Evolutionary conservation across 2,113 vertebrate species (phyloP).

Genomic region (Elephas maximus): DNA sequence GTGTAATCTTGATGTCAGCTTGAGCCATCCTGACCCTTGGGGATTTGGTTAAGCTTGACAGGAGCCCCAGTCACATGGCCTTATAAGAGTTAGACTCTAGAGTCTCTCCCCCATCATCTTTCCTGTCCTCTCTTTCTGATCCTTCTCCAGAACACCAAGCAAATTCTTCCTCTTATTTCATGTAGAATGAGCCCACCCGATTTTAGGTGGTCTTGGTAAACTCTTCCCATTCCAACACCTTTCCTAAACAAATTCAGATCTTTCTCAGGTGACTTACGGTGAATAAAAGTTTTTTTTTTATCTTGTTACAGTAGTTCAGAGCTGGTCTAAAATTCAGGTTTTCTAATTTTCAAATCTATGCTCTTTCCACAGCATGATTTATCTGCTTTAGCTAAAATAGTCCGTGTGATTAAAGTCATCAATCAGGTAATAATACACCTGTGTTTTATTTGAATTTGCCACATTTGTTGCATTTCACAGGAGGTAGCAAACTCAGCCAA

Average conservation of each 20-base stretch:
- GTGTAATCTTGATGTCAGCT: not conserved
- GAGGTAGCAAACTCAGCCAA: no score
- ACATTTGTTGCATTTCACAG: not conserved
- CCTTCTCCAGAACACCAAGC: not conserved
- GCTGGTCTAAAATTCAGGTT: not conserved
- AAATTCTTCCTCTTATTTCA: not conserved
- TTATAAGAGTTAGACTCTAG: not conserved
- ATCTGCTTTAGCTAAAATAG: conserved; percentile 7
- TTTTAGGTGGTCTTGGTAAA: not conserved
- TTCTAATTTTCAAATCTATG: conserved; percentile 44
- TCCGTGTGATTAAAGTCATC: not conserved
- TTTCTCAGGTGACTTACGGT: not conserved
- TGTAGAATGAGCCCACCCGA: not conserved
- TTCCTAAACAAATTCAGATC: conserved; percentile 14
- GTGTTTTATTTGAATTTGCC: conserved; percentile 39
- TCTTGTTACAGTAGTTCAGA: not conserved
- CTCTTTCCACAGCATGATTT: conserved; percentile 4
- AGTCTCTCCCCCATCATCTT: not conserved
- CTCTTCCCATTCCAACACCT: not conserved
- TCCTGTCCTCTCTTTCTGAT: not conserved
- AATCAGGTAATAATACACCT: not conserved
- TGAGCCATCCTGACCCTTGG: not conserved
- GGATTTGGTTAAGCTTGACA: not conserved
- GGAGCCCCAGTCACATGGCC: not conserved
- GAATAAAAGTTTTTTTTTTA: not conserved